Evolutionary conservation across 2,888 invertebrate species (phyloP).

Genomic region (Acanthacorydalis orientalis): DNA sequence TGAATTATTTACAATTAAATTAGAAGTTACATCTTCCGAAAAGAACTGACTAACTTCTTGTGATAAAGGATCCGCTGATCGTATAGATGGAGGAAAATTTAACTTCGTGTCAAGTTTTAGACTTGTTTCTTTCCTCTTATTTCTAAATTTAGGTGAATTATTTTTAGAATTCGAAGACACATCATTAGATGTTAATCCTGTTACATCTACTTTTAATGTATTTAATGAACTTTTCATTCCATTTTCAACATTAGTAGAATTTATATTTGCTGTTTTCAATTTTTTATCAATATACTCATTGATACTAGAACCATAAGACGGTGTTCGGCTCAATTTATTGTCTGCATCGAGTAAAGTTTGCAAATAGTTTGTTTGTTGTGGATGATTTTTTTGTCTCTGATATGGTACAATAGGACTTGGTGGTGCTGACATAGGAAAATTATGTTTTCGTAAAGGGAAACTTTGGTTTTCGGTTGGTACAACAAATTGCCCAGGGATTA

Average conservation of each 20-base stretch:
- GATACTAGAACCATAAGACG: conserved; percentile 11
- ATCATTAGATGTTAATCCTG: too few species aligned
- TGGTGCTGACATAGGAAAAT: conserved; percentile 48
- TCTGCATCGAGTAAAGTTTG: conserved; percentile 32
- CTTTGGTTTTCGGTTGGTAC: conserved; percentile 1
- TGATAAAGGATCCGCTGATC: conserved; percentile 32
- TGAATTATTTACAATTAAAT: conserved; percentile 11
- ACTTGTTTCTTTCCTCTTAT: conserved; percentile 2
- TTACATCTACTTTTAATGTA: conserved; percentile 1
- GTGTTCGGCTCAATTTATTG: conserved; percentile 31
- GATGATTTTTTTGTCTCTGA: conserved; percentile 27
- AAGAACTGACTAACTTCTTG: conserved; percentile 46
- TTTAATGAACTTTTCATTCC: not conserved
- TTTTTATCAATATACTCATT: conserved; percentile 1
- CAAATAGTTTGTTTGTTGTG: conserved; percentile 16
- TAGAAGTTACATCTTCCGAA: conserved; percentile 33
- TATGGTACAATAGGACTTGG: conserved; percentile 42
- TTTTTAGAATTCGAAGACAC: not conserved
- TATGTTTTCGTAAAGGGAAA: conserved; percentile 18
- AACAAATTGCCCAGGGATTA: conserved; percentile 21
- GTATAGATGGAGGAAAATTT: conserved; percentile 20
- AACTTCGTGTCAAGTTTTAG: conserved; percentile 6
- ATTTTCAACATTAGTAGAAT: not conserved
- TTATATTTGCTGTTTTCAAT: not conserved
- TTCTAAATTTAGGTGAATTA: not conserved